phyloP scores from a whole-genome alignment of 35 echinoderm and acorn worm species.

The Apostichopus japonicus region DNA sequence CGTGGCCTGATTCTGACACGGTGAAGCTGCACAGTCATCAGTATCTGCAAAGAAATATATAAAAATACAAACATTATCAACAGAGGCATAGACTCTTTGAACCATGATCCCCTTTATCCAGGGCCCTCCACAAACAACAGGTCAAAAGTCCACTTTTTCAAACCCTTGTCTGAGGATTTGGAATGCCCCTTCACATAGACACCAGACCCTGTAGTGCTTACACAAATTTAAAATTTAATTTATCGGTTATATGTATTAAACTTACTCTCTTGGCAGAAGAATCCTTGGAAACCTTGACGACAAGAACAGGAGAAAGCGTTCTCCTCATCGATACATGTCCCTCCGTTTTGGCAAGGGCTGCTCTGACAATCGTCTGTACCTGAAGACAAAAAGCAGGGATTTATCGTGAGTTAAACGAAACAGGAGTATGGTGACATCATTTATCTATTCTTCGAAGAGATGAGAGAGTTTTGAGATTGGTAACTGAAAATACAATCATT shows the following conservation, averaged over 20 bases:
- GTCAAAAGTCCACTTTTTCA: too few species aligned
- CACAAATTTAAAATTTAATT: too few species aligned
- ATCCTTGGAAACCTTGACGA: conserved; percentile 42
- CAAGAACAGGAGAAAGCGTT: conserved; percentile 54
- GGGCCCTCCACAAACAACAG: too few species aligned
- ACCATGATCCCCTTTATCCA: too few species aligned
- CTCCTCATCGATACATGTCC: conserved; percentile 42
- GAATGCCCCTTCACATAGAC: too few species aligned
- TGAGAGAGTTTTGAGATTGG: background rate
- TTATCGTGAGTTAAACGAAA: background rate
- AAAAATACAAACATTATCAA: too few species aligned
- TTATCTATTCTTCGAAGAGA: background rate
- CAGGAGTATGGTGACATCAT: background rate
- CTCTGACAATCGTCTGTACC: conserved; percentile 55
- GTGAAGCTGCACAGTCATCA: conserved; percentile 73
- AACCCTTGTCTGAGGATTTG: too few species aligned
- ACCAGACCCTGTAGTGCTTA: too few species aligned
- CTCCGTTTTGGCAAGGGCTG: conserved; percentile 57
- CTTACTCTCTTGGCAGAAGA: conserved; percentile 57
- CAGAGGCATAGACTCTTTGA: too few species aligned
- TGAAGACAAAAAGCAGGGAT: background rate
- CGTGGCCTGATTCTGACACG: conserved; percentile 69
- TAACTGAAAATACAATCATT: background rate
- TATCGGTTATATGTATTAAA: background rate
- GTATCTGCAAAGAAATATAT: conserved; percentile 51